Conservation (phyloP, 2,888 invertebrate species). For the Escarpia spicata region DNA sequence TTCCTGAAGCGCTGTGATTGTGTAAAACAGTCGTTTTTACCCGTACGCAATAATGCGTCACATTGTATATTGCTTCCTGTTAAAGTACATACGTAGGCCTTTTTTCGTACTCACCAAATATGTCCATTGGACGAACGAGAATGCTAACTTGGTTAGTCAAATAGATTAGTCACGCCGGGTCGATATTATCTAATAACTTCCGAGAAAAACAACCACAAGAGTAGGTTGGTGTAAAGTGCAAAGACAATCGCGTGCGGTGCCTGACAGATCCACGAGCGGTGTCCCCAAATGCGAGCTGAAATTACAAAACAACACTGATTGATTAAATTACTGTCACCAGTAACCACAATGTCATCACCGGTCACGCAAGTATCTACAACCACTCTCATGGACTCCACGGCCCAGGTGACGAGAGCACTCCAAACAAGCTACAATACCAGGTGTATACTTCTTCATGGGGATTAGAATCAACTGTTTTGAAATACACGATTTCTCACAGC, state of each 20-base stretch:
- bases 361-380: background rate
- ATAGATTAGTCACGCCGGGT: background rate
- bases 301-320: background rate
- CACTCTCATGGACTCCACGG: background rate
- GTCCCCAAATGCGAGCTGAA: background rate
- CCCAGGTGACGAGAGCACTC: too few species aligned
- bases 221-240: background rate
- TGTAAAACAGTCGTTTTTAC: too few species aligned
- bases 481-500: too few species aligned
- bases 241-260: background rate
- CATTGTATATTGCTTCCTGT: background rate
- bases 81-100: background rate
- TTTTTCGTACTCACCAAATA: background rate
- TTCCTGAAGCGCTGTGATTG: background rate
- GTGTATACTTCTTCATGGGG: too few species aligned
- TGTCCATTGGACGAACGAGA: background rate
- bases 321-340: background rate
- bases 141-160: background rate
- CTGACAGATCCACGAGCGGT: background rate
- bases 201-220: background rate
- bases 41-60: too few species aligned
- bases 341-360: background rate
- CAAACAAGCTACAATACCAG: too few species aligned
- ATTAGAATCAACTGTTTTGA: too few species aligned
- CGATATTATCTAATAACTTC: background rate